Conservation (phyloP, 2,113 vertebrate genomes). For the Pelodiscus sinensis region DNA sequence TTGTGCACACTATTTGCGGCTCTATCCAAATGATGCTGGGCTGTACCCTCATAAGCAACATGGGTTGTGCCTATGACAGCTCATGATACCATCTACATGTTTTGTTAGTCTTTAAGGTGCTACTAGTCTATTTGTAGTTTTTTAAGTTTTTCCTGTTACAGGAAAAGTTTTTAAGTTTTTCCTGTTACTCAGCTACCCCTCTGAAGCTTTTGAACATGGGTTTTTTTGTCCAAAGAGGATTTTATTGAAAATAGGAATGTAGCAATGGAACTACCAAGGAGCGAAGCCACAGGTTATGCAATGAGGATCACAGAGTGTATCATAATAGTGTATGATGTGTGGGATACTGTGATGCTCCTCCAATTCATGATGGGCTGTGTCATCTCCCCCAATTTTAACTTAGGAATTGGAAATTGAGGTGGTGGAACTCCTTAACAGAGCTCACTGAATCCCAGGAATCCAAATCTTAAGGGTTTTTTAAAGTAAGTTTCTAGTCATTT, state of each 20-base stretch:
- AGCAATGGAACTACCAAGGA: not conserved
- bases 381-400: not conserved
- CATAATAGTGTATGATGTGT: not conserved
- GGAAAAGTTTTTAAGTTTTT: too few relatives aligned
- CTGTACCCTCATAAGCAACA: rapidly evolving
- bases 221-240: not conserved
- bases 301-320: not conserved
- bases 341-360: not conserved
- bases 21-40: not conserved
- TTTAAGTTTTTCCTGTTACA: too few relatives aligned
- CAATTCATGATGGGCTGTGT: not conserved
- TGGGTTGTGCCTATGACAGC: not conserved
- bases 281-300: not conserved
- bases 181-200: too few relatives aligned
- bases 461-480: not conserved
- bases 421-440: not conserved
- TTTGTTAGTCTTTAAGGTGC: too few relatives aligned
- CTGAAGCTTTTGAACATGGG: too few relatives aligned
- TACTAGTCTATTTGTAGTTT: too few relatives aligned
- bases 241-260: not conserved
- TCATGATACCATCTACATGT: too few relatives aligned
- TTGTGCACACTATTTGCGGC: not conserved
- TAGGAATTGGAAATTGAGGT: not conserved
- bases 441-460: not conserved
- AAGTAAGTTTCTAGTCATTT: not conserved